Evolutionary conservation across 30 jellyfish, hydroid and myxozoan species (phyloP), one percentile per base, ranked within the genome.

Genomic region (Sanderia malayensis): DNA sequence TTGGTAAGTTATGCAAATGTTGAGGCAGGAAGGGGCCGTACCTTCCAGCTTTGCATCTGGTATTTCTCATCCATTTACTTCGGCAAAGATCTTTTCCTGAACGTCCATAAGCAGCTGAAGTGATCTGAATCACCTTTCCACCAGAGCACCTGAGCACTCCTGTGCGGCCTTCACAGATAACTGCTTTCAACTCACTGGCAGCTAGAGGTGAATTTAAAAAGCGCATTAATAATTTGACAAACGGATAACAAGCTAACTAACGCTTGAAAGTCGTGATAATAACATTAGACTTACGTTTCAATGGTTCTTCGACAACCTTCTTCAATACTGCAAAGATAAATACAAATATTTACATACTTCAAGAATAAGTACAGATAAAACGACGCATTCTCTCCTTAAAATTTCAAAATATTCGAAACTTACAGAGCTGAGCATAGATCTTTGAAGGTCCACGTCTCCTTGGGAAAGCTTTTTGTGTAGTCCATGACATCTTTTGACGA

Each of bases 211-310:
- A 31, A 74, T 1, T 21, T 21, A 9, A 55, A 73, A 71, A 46
- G 25, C 31, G 19, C 8, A 10, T n/a, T 4, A 7, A n/a, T 24
- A 10, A 55, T 55, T 55, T 55, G 67, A 24, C 6, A 55, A 3
- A 18, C 7, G 67, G 6, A 55, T 55, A 55, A 55, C 19, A 55
- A 20, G 67, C 27, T 45, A 10, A 10, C n/a, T n/a, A 45, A 10
- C n/a, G n/a, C 58, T 45, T 11, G 58, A n/a, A 45, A 45, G n/a
- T 45, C 58, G n/a, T 45, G 58, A 45, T 45, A 45, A 45, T 45
- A n/a, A 45, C n/a, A n/a, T n/a, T n/a, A 44, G 15, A 74, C 88
- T 44, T 76, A 76, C 88, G 88, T 63, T 76, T 76, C 74, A 76
- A 47, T 11, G 88, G 88, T 55, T 76, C 88, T 18, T 76, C 88